Evolutionary conservation across 2,113 vertebrate genomes (phyloP).

Genomic region (Sialia sialis): DNA sequence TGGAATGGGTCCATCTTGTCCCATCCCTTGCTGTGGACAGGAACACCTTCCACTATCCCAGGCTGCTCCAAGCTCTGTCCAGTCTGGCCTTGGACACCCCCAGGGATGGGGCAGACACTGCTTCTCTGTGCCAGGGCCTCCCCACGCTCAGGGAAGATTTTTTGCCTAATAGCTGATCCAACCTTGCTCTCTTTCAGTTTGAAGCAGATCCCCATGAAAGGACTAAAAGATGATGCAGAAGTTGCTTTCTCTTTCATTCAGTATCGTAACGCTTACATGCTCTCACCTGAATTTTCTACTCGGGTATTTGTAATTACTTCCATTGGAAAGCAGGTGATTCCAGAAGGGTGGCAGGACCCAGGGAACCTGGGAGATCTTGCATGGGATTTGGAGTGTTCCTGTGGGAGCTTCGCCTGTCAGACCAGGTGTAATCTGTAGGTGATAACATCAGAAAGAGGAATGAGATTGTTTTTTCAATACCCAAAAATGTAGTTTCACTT

Average conservation of each 20-base stretch:
- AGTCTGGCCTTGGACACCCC: fast-evolving
- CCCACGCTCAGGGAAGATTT: background rate
- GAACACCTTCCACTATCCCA: background rate
- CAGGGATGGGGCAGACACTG: background rate
- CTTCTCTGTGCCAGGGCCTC: background rate
- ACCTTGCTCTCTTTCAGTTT: background rate
- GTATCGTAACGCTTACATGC: background rate
- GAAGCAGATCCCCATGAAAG: background rate
- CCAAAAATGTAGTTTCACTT: background rate
- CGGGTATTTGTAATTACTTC: background rate
- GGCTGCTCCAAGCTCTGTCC: fast-evolving
- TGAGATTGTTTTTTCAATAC: background rate
- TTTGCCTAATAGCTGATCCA: background rate
- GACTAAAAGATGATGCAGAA: background rate
- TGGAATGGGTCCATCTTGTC: background rate
- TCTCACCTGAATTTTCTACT: background rate
- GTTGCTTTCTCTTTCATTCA: background rate
- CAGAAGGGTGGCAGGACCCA: background rate
- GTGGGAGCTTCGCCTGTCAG: background rate
- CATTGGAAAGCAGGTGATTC: background rate
- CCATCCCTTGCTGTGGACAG: background rate
- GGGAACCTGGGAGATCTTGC: background rate
- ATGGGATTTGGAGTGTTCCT: fast-evolving
- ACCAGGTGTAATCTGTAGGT: background rate
- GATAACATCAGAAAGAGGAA: background rate